phyloP scores from a whole-genome alignment of 2,888 invertebrate genomes.

The Aphidius colemani region DNA sequence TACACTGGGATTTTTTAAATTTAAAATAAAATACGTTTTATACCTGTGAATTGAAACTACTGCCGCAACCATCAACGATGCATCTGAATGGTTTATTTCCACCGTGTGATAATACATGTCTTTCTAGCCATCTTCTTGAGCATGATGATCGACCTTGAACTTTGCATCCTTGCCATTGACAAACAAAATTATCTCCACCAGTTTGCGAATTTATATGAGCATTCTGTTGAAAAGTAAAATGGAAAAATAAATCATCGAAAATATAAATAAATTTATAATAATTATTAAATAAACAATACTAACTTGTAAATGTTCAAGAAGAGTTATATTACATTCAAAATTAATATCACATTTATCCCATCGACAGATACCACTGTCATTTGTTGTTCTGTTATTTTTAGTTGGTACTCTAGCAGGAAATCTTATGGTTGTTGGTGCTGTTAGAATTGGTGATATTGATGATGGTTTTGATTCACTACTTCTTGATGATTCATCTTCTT shows the following conservation, averaged over 20 bases:
- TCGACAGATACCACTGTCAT: conserved; percentile 68
- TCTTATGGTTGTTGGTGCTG: conserved; percentile 80
- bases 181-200: conserved; percentile 82
- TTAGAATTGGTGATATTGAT: conserved; percentile 73
- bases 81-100: conserved; percentile 93
- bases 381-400: conserved; percentile 54
- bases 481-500: conserved; percentile 53
- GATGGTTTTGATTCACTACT: conserved; percentile 49
- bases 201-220: conserved; percentile 87
- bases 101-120: conserved; percentile 89
- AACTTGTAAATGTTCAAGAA: conserved; percentile 87
- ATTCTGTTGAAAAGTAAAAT: conserved; percentile 62
- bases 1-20: too few relatives aligned
- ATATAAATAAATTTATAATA: background rate
- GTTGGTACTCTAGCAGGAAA: conserved; percentile 67
- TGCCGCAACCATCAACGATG: conserved; percentile 92
- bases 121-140: conserved; percentile 89
- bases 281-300: conserved; percentile 33
- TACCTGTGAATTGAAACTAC: conserved; percentile 86
- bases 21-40: conserved; percentile 35
- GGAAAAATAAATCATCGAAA: background rate
- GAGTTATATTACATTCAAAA: conserved; percentile 79
- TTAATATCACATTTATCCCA: conserved; percentile 83
- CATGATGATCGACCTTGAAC: conserved; percentile 91
- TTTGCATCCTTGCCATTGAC: conserved; percentile 93